Percentiles rank a stretch among this genome's conserved stretches.
These are phyloP conservation scores for Heliangelus exortis DNA, from an alignment of 2,797 vertebrate genomes.

Conservation along the genomic window DNA sequence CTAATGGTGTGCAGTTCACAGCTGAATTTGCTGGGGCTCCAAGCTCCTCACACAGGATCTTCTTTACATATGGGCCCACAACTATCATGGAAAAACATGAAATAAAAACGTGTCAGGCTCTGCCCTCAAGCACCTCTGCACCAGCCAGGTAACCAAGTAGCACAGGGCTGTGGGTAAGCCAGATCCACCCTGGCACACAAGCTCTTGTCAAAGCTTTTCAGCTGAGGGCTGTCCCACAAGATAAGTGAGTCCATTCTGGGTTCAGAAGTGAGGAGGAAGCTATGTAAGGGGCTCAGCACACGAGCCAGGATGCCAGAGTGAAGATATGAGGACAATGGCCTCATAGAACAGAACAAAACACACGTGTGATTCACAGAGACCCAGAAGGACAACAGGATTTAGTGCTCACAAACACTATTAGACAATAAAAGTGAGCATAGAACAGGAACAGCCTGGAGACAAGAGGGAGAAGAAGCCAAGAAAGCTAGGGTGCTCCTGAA, in stretches of 20 bases:
- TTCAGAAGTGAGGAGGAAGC: not conserved
- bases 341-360: not conserved
- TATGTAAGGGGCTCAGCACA: rapidly evolving
- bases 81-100: conserved; percentile 74
- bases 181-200: not conserved
- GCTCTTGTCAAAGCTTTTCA: not conserved
- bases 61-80: conserved; percentile 95
- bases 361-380: not conserved
- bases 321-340: not conserved
- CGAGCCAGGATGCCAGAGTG: not conserved
- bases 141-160: rapidly evolving
- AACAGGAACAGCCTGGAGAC: not conserved
- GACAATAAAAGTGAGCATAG: not conserved
- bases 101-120: not conserved
- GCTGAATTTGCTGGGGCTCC: conserved; percentile 93
- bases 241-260: not conserved
- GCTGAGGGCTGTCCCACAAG: not conserved
- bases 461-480: not conserved
- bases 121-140: not conserved
- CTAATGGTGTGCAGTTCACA: conserved; percentile 91
- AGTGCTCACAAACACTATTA: not conserved
- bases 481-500: not conserved
- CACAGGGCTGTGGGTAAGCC: not conserved
- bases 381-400: not conserved
- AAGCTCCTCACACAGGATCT: conserved; percentile 96